Evolutionary conservation across 2,888 invertebrate species (phyloP), one percentile per base, ranked within the genome.

Genomic region (Melipona bicolor): DNA sequence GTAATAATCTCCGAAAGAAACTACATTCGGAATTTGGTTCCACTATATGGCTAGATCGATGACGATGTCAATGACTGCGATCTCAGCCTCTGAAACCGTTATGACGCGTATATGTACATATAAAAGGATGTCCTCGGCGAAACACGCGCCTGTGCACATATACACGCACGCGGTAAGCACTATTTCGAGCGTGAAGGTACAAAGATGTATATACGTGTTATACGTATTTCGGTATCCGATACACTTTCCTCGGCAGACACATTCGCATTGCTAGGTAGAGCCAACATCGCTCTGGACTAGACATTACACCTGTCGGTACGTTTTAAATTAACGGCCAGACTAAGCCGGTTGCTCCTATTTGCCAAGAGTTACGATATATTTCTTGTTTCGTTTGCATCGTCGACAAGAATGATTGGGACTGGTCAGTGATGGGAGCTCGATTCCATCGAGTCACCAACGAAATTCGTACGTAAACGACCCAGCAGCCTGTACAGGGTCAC

Each of bases 371-470:
- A 77, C 78, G 75, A 79, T 79, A 13, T 59, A 77, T 87, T 87
- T 90, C 86, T 86, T 85, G 81, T 89, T 90, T 87, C 86, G 83
- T 88, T 79, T 85, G 13, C 85, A 72, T 86, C 74, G 71, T 64
- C 50, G 73, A 52, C 72, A 73, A 77, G 77, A 67, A 83, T 87
- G 84, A 89, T 92, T 92, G 91, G 84, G 90, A 84, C 81, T 89
- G 92, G 91, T 92, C 92, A 92, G 91, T 89, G 84, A 89, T 80
- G 82, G 78, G 70, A 24, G 61, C 19, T 19, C n/a, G 27, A 56
- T 56, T 24, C 5, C 36, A n/a, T 56, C 56, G 32, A 32, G 32
- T 32, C 32, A 32, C 32, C 32, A 32, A 32, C 32, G 43, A 43
- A 43, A 36, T 36, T 36, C 36, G 36, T 36, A 36, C 36, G 36